These are phyloP conservation scores for Labeo calbasu DNA, from an alignment of 2,797 vertebrate genomes.

Conservation along the genomic window DNA sequence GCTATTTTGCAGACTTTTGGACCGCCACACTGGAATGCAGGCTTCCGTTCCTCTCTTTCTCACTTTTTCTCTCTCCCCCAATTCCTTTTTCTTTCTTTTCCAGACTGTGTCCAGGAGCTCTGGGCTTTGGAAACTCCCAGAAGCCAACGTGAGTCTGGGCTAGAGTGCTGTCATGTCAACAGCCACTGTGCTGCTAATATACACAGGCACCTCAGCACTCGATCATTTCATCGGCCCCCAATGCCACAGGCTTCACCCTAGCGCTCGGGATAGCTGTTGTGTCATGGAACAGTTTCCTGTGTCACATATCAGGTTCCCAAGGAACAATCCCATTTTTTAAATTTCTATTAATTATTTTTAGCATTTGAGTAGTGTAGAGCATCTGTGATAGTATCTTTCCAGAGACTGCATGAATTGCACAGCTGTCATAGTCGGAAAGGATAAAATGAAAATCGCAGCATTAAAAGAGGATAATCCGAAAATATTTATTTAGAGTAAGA, in stretches of 20 bases:
- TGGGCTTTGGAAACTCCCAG: conserved; percentile 51
- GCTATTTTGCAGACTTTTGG: conserved; percentile 58
- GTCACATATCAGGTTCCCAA: conserved; percentile 9
- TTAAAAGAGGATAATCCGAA: conserved; percentile 36
- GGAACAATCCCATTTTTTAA: background rate
- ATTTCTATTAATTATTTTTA: background rate
- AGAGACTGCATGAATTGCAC: conserved; percentile 11
- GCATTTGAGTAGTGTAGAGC: background rate
- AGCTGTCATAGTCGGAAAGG: conserved; percentile 9
- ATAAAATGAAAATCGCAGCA: background rate
- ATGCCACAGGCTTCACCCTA: conserved; percentile 4
- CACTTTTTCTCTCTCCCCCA: conserved; percentile 24
- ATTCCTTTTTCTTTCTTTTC: conserved; percentile 1
- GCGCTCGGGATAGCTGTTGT: conserved; percentile 29
- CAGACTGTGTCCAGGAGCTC: conserved; percentile 45
- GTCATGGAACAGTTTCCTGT: conserved; percentile 2
- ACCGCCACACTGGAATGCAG: conserved; percentile 52
- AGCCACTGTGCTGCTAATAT: conserved; percentile 40
- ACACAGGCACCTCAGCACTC: conserved; percentile 21
- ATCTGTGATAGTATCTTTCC: background rate
- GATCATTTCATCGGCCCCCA: conserved; percentile 21
- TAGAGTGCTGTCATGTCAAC: conserved; percentile 54
- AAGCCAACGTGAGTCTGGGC: conserved; percentile 52
- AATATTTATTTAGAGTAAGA: conserved; percentile 35
- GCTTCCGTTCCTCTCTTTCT: conserved; percentile 43